Conservation (phyloP, 2,113 vertebrate genomes). For the Passer domesticus region DNA sequence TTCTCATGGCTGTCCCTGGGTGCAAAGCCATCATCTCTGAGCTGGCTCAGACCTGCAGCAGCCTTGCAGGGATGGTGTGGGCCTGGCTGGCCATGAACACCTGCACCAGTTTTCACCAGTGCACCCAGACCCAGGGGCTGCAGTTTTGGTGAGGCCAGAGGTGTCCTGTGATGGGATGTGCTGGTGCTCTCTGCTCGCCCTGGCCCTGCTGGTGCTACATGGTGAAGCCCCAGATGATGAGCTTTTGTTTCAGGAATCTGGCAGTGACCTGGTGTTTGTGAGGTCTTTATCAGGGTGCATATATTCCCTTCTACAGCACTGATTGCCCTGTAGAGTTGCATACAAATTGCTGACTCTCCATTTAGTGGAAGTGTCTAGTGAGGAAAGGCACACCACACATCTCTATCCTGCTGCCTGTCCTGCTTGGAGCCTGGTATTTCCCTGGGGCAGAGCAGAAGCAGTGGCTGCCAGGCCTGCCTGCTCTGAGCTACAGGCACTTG, state of each 20-base stretch:
- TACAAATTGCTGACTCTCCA: not conserved
- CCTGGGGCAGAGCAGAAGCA: not conserved
- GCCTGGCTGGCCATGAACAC: not conserved
- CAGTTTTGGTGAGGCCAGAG: not conserved
- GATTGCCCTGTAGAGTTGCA: not conserved
- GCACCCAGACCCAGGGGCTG: not conserved
- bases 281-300: not conserved
- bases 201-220: not conserved
- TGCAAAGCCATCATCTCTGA: not conserved
- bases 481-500: rapidly evolving
- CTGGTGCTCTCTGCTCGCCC: not conserved
- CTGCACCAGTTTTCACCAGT: not conserved
- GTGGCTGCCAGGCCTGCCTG: not conserved
- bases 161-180: not conserved
- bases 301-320: not conserved
- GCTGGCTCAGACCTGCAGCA: not conserved
- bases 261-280: not conserved
- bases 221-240: not conserved
- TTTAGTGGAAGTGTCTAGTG: not conserved
- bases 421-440: not conserved
- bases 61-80: not conserved
- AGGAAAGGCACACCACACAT: not conserved
- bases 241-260: not conserved
- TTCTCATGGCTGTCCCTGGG: not conserved
- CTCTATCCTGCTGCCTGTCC: not conserved